phyloP scores from a whole-genome alignment of 2,888 invertebrate genomes.

The Drosophila histrio region DNA sequence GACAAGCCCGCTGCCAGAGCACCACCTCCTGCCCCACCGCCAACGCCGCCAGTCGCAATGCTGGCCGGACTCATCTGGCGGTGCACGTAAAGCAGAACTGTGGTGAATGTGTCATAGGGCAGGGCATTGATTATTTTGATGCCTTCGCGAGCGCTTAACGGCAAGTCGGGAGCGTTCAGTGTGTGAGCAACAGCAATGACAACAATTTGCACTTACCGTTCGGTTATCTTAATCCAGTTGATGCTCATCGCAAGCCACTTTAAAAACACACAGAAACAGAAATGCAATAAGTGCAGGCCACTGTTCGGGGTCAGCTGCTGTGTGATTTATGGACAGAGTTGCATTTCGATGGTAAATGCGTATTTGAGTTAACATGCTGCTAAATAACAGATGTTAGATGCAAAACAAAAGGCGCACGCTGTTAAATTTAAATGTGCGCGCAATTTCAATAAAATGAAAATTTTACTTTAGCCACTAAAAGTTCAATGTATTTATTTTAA shows the following conservation, averaged over 20 bases:
- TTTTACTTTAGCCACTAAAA: too few relatives aligned
- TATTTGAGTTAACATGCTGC: not conserved
- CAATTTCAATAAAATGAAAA: too few relatives aligned
- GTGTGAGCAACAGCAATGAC: not conserved
- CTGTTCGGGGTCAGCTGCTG: not conserved
- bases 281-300: conserved; percentile 6
- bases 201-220: conserved; percentile 36
- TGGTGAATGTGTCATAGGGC: conserved; percentile 82
- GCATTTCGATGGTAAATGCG: not conserved
- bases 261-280: conserved; percentile 4
- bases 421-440: too few relatives aligned
- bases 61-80: conserved; percentile 81
- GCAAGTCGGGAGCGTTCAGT: not conserved
- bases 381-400: not conserved
- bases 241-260: conserved; percentile 50
- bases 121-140: conserved; percentile 84
- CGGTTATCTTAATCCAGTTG: conserved; percentile 67
- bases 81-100: conserved; percentile 83
- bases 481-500: too few relatives aligned
- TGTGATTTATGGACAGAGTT: not conserved
- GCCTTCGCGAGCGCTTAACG: conserved; percentile 83
- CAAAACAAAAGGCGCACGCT: too few relatives aligned
- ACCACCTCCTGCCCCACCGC: conserved; percentile 28
- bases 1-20: conserved; percentile 21
- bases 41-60: not conserved